Conservation (phyloP, 2,888 invertebrate species). For the Ormyrus pomaceus region DNA sequence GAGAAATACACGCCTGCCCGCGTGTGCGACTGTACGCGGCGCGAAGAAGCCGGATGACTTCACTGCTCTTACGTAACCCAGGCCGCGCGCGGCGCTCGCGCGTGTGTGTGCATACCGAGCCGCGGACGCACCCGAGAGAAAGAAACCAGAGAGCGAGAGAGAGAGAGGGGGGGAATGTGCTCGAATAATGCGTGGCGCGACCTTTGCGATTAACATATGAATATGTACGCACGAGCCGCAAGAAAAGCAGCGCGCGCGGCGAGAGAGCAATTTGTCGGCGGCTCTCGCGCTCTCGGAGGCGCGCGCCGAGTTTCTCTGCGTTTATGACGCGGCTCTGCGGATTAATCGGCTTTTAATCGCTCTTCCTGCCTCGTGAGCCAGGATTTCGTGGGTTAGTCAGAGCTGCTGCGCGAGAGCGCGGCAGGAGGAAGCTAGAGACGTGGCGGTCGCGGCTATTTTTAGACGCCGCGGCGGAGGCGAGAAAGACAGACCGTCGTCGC, state of each 20-base stretch:
- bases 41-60: constrained; percentile 61
- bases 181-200: constrained; percentile 10
- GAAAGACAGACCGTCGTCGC: neutral
- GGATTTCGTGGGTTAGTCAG: constrained; percentile 24
- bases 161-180: neutral
- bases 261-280: constrained; percentile 36
- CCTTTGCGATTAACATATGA: constrained; percentile 47
- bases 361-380: neutral
- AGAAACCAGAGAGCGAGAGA: neutral
- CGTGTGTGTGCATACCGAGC: neutral
- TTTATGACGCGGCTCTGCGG: neutral
- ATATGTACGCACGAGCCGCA: neutral
- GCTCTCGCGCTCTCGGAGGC: neutral
- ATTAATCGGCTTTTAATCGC: neutral
- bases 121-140: constrained; percentile 29
- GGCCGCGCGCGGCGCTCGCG: neutral
- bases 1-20: constrained; percentile 14
- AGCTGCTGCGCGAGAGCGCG: neutral
- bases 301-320: neutral
- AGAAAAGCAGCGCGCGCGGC: neutral
- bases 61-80: constrained; percentile 61
- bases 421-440: constrained; percentile 16
- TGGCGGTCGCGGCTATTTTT: constrained; percentile 16
- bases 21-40: neutral
- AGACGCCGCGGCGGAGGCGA: neutral